These are phyloP conservation scores for Ahaetulla prasina DNA, from an alignment of 2,113 vertebrate species.

Conservation along the genomic window DNA sequence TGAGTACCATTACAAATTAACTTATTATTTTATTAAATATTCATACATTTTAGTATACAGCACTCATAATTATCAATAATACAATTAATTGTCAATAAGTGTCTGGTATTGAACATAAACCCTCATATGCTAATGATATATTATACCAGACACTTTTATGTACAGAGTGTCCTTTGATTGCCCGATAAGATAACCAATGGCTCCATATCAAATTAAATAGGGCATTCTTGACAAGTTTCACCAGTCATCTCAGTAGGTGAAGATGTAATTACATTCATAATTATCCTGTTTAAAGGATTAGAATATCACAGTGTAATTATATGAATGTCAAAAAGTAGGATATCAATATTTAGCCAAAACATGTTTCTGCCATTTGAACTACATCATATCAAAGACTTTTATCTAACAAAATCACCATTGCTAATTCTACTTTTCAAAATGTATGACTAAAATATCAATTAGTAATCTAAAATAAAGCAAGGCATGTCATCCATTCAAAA, in stretches of 20 bases:
- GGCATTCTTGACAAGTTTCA: neutral
- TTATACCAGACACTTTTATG: neutral
- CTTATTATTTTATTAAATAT: neutral
- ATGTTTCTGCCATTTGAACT: neutral
- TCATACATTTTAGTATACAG: neutral
- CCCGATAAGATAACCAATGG: neutral
- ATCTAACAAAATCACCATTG: neutral
- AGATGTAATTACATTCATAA: neutral
- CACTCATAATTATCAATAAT: neutral
- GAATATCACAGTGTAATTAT: neutral
- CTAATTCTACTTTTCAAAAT: neutral
- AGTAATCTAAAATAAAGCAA: neutral
- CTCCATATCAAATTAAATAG: neutral
- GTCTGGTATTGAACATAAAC: no score
- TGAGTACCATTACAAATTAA: neutral
- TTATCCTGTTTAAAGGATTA: neutral
- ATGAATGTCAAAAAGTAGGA: neutral
- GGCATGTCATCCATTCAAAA: neutral
- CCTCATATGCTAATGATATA: no score
- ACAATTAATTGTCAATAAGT: no score
- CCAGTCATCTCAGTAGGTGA: neutral
- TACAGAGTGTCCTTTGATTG: neutral
- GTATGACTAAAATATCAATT: neutral
- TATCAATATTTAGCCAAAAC: neutral
- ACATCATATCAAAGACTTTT: neutral